Base-by-base conservation (phyloP, 2,888 invertebrate species). In the Bedellia somnulentella region DNA sequence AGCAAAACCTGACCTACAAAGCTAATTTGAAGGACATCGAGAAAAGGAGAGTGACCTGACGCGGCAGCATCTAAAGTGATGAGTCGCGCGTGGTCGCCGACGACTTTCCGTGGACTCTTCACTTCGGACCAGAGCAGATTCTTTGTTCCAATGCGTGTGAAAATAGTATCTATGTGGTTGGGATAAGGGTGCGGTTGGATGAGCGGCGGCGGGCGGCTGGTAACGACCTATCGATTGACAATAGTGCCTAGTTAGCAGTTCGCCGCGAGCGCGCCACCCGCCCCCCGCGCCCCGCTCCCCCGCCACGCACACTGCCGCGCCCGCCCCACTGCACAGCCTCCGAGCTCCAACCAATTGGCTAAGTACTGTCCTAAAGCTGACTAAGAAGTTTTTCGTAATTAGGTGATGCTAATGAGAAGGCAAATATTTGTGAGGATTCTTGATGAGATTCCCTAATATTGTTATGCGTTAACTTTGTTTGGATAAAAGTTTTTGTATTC, bases 1-100 rank as follows among this genome's bases (percentile, higher is more conserved):
- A 55, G 55, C 57, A 67, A 66, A 67, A 68, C 71, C 73, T 75
- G 73, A 75, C 73, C 73, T 75, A 75, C 71, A 75, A 68, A 73
- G 73, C 73, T 73, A 73, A 75, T 75, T 73, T 73, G 73, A 75
- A 75, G 73, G 73, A 75, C 73, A 73, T 63, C 68, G 68, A 66
- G 73, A 75, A 75, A 75, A 73, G 73, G 73, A 75, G 73, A 75
- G 73, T 75, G 70, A 70, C 73, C 73, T 73, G 73, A 75, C 73
- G 70, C 61, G 57, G 73, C 64, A 56, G 58, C 66, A 57, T 61
- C 67, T 58, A 71, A 73, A 73, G 68, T 71, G 73, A 73, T 71
- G 73, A 73, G 71, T 71, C 66, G 73, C 62, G 49, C 49, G 51
- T 51, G 51, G 30, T 24, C 23, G 33, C 11, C 26, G 24, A 12